Base-by-base conservation (phyloP, 2,797 vertebrate genomes). In the Pseudocheirus occidentalis region DNA sequence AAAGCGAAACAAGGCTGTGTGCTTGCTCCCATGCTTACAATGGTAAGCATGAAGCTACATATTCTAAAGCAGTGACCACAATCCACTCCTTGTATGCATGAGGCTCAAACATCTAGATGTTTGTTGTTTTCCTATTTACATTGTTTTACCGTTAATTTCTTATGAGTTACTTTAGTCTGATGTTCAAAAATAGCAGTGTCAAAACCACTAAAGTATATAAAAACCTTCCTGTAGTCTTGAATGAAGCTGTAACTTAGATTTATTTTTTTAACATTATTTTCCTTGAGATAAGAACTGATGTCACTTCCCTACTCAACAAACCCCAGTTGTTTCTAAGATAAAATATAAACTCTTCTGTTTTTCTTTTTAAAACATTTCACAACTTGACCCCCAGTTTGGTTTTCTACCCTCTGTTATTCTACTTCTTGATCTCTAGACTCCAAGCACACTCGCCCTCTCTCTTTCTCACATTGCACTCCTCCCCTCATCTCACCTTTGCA, bases 181-280 rank as follows among this genome's bases (percentile, higher is more conserved):
- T 98, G 95, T 98, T 98, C 95, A 97, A 97, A 97, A 91, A 93
- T 97, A 97, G 95, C 97, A 97, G 96, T 98, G 97, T 98, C 98
- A 98, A 97, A 98, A 98, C 98, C 98, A 99, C 98, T 99, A 97
- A 98, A 98, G 94, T 96, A 93, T 95, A 40, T 94, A 98, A 96
- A 96, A 94, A 13, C 40, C 97, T 97, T 98, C 95, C 97, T 98
- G 96, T 98, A 98, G 95, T 97, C 50, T 55, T 92, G 97, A 98
- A 97, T 98, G 97, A 96, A 98, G 93, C 91, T 97, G 29, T 97
- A 95, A 97, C 97, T 98, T 97, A 97, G 95, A 91, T 96, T 94
- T 95, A 90, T 98, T 96, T 34, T 62, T 31, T 13, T 31, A 62
- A 73, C 40, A 6, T 73, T 73, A 73, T 73, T 73, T 73, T n/a